Evolutionary conservation across 1,140 invertebrate species (phyloP), one percentile per base, ranked within the genome.

Genomic region (Danaus melanippus): DNA sequence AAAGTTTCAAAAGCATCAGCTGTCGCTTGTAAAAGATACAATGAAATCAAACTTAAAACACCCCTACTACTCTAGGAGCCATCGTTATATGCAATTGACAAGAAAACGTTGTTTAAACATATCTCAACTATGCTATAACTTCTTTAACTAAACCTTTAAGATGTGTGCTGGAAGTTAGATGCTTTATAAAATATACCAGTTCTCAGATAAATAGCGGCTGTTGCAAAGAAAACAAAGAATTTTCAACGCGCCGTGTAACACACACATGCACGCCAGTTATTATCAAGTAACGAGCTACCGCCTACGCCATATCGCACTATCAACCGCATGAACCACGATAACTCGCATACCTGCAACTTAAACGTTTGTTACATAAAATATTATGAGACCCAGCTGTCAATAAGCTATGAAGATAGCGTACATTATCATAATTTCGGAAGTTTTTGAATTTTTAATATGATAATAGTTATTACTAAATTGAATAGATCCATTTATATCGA

Each of bases 141-240:
- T 32, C 21, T 3, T 15, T 15, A 32, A 32, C 21, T 32, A 32
- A 5, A 32, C 21, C 7, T 32, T 4, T 32, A 32, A 32, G 41
- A 42, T n/a, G 42, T 15, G 15, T 15, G 15, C 1, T 11, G 9
- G 48, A 41, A 39, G 21, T 46, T 46, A 11, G 43, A 49, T 60
- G 60, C 51, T 46, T 58, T 57, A 60, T 63, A 47, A 63, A 63
- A 66, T 76, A 71, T 75, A 76, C 64, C 70, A 69, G 65, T 66
- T 68, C 64, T 58, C 61, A 67, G 65, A 72, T 71, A 77, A 68
- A 40, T 53, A 56, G 63, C 57, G 66, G 58, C 60, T 53, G 62
- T 67, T 69, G 69, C 60, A 69, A 72, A 79, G 67, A 79, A 76
- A 79, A 79, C 70, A 76, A 71, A 76, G 67, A 76, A 47, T 53